Conservation (phyloP, 2,113 vertebrate species). For the Rhinichthys klamathensis region DNA sequence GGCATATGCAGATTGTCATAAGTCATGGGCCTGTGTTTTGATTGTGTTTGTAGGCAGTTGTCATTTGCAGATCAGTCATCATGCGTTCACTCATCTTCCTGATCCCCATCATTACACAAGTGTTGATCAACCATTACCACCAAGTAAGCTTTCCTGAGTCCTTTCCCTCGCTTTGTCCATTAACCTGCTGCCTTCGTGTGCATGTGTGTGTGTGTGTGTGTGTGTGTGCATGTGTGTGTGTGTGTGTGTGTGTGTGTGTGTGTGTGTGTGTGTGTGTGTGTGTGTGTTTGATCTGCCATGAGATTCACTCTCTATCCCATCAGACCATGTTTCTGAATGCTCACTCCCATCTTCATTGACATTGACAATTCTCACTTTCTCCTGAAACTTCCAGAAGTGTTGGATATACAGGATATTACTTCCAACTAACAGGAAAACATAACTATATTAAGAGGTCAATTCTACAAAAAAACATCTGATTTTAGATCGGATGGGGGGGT, state of each 20-base stretch:
- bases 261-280: no score
- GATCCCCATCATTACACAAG: constrained; percentile 95
- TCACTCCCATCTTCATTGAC: not conserved
- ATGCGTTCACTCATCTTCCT: constrained; percentile 90
- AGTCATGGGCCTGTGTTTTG: constrained; percentile 42
- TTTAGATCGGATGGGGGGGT: no score
- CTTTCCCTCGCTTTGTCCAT: constrained; percentile 60
- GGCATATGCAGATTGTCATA: not conserved
- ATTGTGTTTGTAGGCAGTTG: constrained; percentile 78
- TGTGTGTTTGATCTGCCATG: not conserved
- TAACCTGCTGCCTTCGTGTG: not conserved
- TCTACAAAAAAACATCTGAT: no score
- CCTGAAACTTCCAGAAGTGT: not conserved
- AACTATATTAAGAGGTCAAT: no score
- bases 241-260: no score
- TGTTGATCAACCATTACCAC: constrained; percentile 94
- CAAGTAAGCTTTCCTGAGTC: constrained; percentile 89
- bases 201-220: no score
- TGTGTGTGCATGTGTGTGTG: no score
- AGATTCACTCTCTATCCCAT: not conserved
- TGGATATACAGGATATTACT: not conserved
- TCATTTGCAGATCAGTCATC: constrained; percentile 85
- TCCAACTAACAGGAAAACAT: no score
- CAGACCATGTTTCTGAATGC: not conserved
- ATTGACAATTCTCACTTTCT: not conserved